Evolutionary conservation across 2,113 vertebrate species (phyloP).

Genomic region (Edolisoma coerulescens): DNA sequence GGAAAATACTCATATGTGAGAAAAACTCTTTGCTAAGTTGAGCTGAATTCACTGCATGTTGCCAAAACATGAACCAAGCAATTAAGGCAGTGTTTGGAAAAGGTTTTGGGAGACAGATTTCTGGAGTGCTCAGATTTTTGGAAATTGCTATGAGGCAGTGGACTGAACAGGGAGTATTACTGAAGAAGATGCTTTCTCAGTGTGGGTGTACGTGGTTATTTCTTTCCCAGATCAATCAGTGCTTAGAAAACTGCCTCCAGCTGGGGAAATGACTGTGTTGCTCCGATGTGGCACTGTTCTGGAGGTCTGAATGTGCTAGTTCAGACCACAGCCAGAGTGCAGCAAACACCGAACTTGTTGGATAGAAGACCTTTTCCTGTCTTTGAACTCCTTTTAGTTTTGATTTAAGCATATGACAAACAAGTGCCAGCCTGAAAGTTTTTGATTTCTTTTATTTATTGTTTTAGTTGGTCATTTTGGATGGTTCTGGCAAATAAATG

Average conservation of each 20-base stretch:
- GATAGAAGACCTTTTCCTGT: neutral
- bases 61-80: neutral
- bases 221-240: neutral
- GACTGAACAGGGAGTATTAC: neutral
- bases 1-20: neutral
- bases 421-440: neutral
- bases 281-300: neutral
- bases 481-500: neutral
- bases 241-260: neutral
- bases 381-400: neutral
- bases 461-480: neutral
- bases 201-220: neutral
- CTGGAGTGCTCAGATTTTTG: neutral
- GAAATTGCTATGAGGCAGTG: neutral
- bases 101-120: neutral
- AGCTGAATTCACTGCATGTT: neutral
- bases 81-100: neutral
- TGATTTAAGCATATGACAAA: neutral
- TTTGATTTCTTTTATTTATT: neutral
- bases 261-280: neutral
- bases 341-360: rapidly evolving
- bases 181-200: neutral
- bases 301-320: neutral
- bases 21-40: neutral
- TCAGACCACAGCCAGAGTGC: neutral